Conservation (phyloP, 1,140 invertebrate species). For the Idris sp. region DNA sequence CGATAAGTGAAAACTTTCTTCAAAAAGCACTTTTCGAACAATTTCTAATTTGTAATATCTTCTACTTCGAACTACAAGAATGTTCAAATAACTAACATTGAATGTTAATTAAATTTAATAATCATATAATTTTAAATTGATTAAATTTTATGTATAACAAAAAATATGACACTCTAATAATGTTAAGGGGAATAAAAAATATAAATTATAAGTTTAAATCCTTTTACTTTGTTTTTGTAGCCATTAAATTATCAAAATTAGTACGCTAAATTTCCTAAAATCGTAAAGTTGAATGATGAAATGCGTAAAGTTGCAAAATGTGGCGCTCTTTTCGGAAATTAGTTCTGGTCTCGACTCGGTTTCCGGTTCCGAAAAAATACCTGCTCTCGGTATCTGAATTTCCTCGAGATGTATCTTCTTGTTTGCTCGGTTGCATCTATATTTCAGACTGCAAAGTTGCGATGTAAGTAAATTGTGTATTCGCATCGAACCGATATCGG, state of each 20-base stretch:
- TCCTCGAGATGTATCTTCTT: slow-evolving; percentile 46
- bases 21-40: slow-evolving; percentile 32
- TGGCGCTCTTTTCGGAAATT: slow-evolving; percentile 34
- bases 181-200: too few relatives aligned
- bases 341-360: slow-evolving; percentile 34
- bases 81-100: background rate
- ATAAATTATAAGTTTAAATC: too few relatives aligned
- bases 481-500: slow-evolving; percentile 44
- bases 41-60: slow-evolving; percentile 40
- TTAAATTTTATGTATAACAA: too few relatives aligned
- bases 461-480: slow-evolving; percentile 57
- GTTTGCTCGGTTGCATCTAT: slow-evolving; percentile 50
- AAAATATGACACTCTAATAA: too few relatives aligned
- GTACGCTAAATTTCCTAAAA: slow-evolving; percentile 1
- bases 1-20: slow-evolving; percentile 41
- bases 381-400: slow-evolving; percentile 38
- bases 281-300: slow-evolving; percentile 23
- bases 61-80: slow-evolving; percentile 8
- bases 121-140: too few relatives aligned
- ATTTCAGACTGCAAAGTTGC: slow-evolving; percentile 52
- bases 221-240: too few relatives aligned
- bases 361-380: slow-evolving; percentile 44
- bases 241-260: background rate
- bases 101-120: slow-evolving; percentile 2
- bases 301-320: slow-evolving; percentile 36